Conservation (phyloP, 2,888 invertebrate species). For the Ectemnius lituratus region DNA sequence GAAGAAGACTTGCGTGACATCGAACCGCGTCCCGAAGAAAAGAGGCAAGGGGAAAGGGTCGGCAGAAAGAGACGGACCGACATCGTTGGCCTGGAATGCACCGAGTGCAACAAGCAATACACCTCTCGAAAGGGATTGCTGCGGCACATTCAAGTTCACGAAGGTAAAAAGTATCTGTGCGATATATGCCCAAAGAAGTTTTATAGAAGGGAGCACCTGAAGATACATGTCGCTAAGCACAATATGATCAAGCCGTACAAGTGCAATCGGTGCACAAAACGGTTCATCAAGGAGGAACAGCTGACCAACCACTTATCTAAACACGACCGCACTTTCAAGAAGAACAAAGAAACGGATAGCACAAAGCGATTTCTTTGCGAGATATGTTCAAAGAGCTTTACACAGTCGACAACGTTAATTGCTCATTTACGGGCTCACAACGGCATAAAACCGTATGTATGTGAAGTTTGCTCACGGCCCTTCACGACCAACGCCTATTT, state of each 20-base stretch:
- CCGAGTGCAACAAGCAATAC: constrained; percentile 75
- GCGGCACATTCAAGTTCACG: constrained; percentile 75
- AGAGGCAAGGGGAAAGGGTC: constrained; percentile 67
- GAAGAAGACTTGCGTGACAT: constrained; percentile 74
- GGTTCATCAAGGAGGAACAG: constrained; percentile 76
- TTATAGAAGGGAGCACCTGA: constrained; percentile 74
- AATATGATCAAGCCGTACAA: constrained; percentile 77
- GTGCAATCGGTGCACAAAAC: constrained; percentile 73
- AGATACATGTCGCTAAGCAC: constrained; percentile 76
- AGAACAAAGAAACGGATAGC: constrained; percentile 72
- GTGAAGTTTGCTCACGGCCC: constrained; percentile 75
- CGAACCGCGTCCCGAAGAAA: constrained; percentile 69
- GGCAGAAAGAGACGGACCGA: constrained; percentile 73
- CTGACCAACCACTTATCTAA: constrained; percentile 72
- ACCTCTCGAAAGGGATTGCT: constrained; percentile 74
- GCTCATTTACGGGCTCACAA: constrained; percentile 75
- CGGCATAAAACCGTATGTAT: constrained; percentile 75
- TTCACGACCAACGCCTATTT: constrained; percentile 76
- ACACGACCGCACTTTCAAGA: constrained; percentile 73
- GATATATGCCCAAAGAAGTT: constrained; percentile 77
- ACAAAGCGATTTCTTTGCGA: constrained; percentile 75
- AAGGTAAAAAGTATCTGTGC: constrained; percentile 75
- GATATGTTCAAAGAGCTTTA: constrained; percentile 76
- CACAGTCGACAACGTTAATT: constrained; percentile 75
- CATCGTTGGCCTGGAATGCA: constrained; percentile 75